Evolutionary conservation across 2,888 invertebrate genomes (phyloP).

Genomic region (Lithophane socia): DNA sequence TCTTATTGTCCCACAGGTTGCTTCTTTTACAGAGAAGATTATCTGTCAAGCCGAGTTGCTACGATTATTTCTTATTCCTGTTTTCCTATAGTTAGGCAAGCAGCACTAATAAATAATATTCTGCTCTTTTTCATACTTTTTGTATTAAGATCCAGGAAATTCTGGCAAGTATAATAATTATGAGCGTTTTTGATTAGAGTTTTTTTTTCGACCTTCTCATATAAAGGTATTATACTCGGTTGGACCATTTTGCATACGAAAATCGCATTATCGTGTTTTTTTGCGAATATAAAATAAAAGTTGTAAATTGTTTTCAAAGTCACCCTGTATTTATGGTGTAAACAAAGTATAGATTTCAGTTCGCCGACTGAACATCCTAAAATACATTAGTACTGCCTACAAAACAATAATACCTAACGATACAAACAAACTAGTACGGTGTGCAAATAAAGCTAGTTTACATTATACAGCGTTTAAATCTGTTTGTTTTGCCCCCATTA

Average conservation of each 20-base stretch:
- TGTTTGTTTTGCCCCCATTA: conserved; percentile 73
- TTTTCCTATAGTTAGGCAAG: background rate
- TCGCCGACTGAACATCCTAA: conserved; percentile 19
- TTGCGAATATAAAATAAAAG: too few relatives aligned
- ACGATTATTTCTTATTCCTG: background rate
- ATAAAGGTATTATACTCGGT: too few relatives aligned
- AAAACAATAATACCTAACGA: conserved; percentile 46
- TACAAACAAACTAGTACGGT: conserved; percentile 60
- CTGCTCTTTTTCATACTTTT: too few relatives aligned
- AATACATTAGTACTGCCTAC: conserved; percentile 50
- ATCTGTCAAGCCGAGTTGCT: background rate
- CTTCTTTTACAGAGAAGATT: background rate
- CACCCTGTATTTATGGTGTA: too few relatives aligned
- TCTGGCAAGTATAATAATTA: too few relatives aligned
- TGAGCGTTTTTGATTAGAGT: too few relatives aligned
- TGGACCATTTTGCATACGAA: too few relatives aligned
- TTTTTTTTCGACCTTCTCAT: too few relatives aligned
- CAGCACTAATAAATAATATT: background rate
- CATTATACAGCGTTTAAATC: conserved; percentile 62
- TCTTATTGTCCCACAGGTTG: too few relatives aligned
- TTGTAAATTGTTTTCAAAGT: too few relatives aligned
- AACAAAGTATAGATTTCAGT: background rate
- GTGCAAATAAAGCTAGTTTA: conserved; percentile 65
- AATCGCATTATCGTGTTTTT: too few relatives aligned
- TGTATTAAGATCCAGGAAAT: too few relatives aligned